Evolutionary conservation across 2,888 invertebrate genomes (phyloP).

Genomic region (Mechanitis messenoides): DNA sequence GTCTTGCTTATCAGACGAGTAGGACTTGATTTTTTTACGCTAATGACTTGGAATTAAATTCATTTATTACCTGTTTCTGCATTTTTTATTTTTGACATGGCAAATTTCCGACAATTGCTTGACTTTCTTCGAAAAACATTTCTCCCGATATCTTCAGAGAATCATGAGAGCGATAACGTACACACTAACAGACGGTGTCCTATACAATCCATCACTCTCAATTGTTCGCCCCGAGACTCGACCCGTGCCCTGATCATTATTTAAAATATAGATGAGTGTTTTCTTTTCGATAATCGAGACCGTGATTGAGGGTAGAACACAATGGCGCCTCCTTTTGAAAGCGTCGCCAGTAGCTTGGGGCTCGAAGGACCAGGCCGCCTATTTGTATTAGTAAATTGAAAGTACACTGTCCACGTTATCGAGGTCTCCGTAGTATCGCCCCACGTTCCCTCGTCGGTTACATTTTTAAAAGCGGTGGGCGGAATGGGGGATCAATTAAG

Average conservation of each 20-base stretch:
- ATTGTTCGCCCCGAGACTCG: constrained; percentile 49
- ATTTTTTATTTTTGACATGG: constrained; percentile 1
- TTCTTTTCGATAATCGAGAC: constrained; percentile 76
- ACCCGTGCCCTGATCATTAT: constrained; percentile 68
- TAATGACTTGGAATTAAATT: constrained; percentile 30
- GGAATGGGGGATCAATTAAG: constrained; percentile 67
- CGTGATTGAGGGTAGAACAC: constrained; percentile 68
- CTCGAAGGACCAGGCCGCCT: constrained; percentile 53
- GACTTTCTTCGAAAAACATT: constrained; percentile 28
- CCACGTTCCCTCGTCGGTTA: constrained; percentile 37
- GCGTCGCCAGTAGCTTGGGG: constrained; percentile 60
- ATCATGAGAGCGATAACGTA: constrained; percentile 55
- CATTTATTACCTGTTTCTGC: constrained; percentile 21
- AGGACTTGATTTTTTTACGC: constrained; percentile 30
- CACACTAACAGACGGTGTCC: constrained; percentile 52
- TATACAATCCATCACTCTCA: constrained; percentile 65
- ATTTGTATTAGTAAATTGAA: constrained; percentile 76
- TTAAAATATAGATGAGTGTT: constrained; percentile 77
- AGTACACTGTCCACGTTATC: constrained; percentile 62
- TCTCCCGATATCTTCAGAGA: constrained; percentile 30
- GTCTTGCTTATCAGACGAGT: constrained; percentile 33
- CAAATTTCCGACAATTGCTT: constrained; percentile 25
- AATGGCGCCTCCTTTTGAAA: constrained; percentile 62
- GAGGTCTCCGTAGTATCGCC: constrained; percentile 43
- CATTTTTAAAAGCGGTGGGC: constrained; percentile 51